Base-by-base conservation (phyloP, 2,888 invertebrate genomes). In the Philonicus albiceps region DNA sequence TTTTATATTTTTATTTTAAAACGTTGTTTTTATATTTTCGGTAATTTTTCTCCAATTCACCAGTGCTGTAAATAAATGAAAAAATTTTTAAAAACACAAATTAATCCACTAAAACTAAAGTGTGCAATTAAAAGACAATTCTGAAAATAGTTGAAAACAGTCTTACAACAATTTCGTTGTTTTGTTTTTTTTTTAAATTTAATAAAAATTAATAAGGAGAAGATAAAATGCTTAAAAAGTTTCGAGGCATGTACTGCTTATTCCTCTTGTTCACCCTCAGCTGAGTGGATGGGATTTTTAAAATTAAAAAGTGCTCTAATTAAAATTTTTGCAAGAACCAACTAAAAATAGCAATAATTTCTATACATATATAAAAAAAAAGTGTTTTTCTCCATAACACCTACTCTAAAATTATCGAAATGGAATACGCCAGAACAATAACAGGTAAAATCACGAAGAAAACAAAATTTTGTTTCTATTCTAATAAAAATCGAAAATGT, bases 401-500 rank as follows among this genome's bases (percentile, higher is more conserved):
- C 7, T 19, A 49, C 30, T 19, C 34, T 76, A 3, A n/a, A 37
- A 6, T 49, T 11, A 19, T 74, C 37, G 87, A 43, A 53, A 89
- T 89, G 89, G 89, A 89, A 87, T 89, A 88, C 75, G 75, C 88
- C 73, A 88, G 88, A 78, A 80, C 87, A 0, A 86, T 89, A 13
- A 88, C 87, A 86, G 89, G 89, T 87, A 86, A n/a, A n/a, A 84
- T 73, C 16, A 40, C n/a, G n/a, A n/a, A n/a, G n/a, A 34, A 31
- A 34, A 5, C 7, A 40, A 11, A 43, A 43, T 0, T 40, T 1
- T n/a, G n/a, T n/a, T 37, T 8, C 11, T 37, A 16, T 13, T 16
- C 13, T 22, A 1, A 8, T 27, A 64, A 64, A 64, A 22, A 64
- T 64, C 64, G 64, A 64, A 64, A 64, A 53, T 19, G n/a, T n/a